Conservation (phyloP, 2,888 invertebrate species). For the Steinernema carpocapsae region DNA sequence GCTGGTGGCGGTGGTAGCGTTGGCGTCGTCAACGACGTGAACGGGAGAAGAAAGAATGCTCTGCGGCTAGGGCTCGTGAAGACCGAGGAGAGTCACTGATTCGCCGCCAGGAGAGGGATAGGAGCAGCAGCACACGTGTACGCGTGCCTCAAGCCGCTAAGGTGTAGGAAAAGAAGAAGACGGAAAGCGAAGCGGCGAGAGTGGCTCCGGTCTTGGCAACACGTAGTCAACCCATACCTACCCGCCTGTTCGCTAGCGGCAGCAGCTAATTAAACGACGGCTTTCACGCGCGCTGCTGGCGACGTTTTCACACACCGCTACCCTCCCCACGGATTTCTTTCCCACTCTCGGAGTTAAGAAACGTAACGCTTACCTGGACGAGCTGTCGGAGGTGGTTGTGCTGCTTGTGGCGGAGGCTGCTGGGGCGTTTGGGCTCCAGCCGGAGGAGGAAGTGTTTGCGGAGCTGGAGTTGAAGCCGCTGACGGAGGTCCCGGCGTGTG, state of each 20-base stretch:
- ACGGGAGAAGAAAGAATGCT: background rate
- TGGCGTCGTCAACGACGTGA: background rate
- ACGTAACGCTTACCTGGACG: constrained; percentile 9
- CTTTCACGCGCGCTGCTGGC: constrained; percentile 30
- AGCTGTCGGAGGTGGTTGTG: background rate
- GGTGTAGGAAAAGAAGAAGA: no score
- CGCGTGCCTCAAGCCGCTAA: background rate
- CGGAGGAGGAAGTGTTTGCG: background rate
- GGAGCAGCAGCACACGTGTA: constrained; percentile 9
- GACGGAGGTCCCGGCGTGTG: background rate
- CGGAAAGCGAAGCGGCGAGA: no score
- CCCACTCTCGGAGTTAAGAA: background rate
- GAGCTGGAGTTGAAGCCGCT: constrained; percentile 19
- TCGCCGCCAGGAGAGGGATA: constrained; percentile 14
- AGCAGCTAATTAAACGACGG: constrained; percentile 19
- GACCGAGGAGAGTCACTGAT: constrained; percentile 30
- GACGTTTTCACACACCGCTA: background rate
- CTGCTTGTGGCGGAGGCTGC: constrained; percentile 18
- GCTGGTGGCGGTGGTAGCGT: constrained; percentile 12
- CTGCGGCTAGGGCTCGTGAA: background rate
- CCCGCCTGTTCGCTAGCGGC: constrained; percentile 21
- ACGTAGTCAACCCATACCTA: constrained; percentile 19
- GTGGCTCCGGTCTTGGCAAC: constrained; percentile 8
- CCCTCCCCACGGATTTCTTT: constrained; percentile 9
- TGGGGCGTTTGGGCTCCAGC: background rate